phyloP scores from a whole-genome alignment of 2,113 vertebrate genomes.

The Asarcornis scutulata region DNA sequence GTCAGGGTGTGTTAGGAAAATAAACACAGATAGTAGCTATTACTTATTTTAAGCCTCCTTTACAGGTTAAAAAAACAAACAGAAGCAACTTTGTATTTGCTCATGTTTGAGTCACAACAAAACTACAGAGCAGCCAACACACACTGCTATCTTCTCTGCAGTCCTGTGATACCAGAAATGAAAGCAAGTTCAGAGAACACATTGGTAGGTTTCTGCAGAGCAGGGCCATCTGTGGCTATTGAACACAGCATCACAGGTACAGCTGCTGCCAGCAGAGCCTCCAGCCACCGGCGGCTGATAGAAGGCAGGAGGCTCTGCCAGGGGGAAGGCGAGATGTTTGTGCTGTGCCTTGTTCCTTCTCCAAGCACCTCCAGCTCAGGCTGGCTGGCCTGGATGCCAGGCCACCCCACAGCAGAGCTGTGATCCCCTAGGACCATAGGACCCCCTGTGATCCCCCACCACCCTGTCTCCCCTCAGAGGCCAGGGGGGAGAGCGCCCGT shows the following conservation, averaged over 20 bases:
- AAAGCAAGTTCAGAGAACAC: not conserved
- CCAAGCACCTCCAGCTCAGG: not conserved
- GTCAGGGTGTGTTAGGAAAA: not conserved
- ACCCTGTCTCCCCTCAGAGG: not conserved
- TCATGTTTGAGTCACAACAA: not conserved
- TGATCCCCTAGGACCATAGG: too few species aligned
- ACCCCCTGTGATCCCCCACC: not conserved
- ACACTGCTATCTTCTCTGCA: fast-evolving
- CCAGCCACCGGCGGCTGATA: not conserved
- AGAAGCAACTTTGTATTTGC: not conserved
- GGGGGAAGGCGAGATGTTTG: not conserved
- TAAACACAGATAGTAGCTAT: not conserved
- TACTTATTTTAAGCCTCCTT: not conserved
- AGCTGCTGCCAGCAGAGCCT: not conserved
- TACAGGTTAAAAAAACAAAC: not conserved
- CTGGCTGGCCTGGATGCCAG: not conserved
- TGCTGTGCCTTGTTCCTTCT: not conserved
- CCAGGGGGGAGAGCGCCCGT: not conserved
- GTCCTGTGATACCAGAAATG: not conserved
- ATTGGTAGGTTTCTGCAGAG: not conserved
- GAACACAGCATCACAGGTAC: not conserved
- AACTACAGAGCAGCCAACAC: not conserved
- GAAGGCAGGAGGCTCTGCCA: not conserved
- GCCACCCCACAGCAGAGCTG: too few species aligned
- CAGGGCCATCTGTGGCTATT: not conserved